These are phyloP conservation scores for Halictus rubicundus DNA, from an alignment of 1,140 invertebrate genomes.

Conservation along the genomic window DNA sequence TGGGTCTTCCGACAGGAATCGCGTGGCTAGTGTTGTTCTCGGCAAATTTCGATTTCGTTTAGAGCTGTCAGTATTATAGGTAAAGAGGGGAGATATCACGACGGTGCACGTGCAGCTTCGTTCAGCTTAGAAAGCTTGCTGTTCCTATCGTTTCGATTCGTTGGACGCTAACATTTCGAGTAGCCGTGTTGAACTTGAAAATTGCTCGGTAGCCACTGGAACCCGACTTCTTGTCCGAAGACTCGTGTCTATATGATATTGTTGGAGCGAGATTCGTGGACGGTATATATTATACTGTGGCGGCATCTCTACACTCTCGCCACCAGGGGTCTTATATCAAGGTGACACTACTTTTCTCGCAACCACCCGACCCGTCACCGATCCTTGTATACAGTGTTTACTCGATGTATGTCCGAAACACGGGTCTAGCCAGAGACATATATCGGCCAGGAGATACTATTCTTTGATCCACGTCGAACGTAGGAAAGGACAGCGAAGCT, in stretches of 20 bases:
- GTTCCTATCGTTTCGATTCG: too few relatives aligned
- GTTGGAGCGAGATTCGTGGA: constrained; percentile 39
- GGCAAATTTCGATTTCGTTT: background rate
- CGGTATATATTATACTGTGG: constrained; percentile 14
- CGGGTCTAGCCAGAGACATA: too few relatives aligned
- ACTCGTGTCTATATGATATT: constrained; percentile 17
- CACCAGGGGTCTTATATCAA: too few relatives aligned
- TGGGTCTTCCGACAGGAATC: constrained; percentile 44
- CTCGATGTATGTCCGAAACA: too few relatives aligned
- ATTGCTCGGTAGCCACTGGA: background rate
- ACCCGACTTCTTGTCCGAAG: constrained; percentile 37
- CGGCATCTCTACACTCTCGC: too few relatives aligned
- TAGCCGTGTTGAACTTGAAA: background rate
- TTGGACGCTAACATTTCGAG: too few relatives aligned
- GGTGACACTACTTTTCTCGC: too few relatives aligned
- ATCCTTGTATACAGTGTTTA: too few relatives aligned
- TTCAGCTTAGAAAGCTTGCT: background rate
- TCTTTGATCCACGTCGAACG: too few relatives aligned
- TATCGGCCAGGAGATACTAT: too few relatives aligned
- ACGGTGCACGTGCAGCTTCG: background rate
- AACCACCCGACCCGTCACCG: too few relatives aligned
- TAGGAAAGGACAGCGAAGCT: too few relatives aligned
- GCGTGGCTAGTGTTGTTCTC: background rate
- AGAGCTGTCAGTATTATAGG: constrained; percentile 66
- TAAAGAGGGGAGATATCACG: constrained; percentile 32